Conservation (phyloP, 2,888 invertebrate species). For the Oxystoma pomonae region DNA sequence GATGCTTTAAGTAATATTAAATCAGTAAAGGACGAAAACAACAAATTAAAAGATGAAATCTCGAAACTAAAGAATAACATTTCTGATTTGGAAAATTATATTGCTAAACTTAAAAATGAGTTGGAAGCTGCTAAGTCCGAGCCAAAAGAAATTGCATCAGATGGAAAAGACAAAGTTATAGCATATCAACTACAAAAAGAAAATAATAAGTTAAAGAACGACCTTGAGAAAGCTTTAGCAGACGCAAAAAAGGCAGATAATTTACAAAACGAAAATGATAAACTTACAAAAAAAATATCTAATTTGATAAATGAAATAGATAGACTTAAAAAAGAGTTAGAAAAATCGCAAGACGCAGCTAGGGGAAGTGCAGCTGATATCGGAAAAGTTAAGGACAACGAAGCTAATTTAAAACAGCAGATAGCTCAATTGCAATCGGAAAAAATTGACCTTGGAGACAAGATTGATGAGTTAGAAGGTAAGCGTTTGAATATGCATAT, state of each 20-base stretch:
- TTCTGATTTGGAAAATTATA: slow-evolving; percentile 24
- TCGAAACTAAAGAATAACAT: slow-evolving; percentile 28
- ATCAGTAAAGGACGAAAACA: slow-evolving; percentile 13
- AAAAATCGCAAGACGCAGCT: slow-evolving; percentile 15
- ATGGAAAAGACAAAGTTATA: slow-evolving; percentile 21
- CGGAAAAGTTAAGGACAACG: slow-evolving; percentile 24
- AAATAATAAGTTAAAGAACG: slow-evolving; percentile 30
- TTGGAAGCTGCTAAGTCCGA: slow-evolving; percentile 12
- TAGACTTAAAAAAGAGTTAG: slow-evolving; percentile 22
- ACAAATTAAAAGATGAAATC: slow-evolving; percentile 23
- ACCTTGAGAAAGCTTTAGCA: slow-evolving; percentile 22
- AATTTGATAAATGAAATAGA: slow-evolving; percentile 24
- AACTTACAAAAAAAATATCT: slow-evolving; percentile 22
- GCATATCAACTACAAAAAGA: slow-evolving; percentile 26
- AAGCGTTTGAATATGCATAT: too few relatives aligned
- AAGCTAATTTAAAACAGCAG: slow-evolving; percentile 22
- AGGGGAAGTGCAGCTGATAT: slow-evolving; percentile 15
- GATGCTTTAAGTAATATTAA: slow-evolving; percentile 11
- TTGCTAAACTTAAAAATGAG: slow-evolving; percentile 15
- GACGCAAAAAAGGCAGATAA: slow-evolving; percentile 14
- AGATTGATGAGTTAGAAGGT: slow-evolving; percentile 12
- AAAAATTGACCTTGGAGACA: slow-evolving; percentile 24
- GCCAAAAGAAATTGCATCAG: slow-evolving; percentile 5
- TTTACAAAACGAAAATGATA: slow-evolving; percentile 21
- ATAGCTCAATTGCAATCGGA: slow-evolving; percentile 26